A percentile compares a stretch with the other conserved stretches of the same genome.
Evolutionary conservation across 2,797 vertebrate genomes (phyloP).

Genomic region (Danio tinwini): DNA sequence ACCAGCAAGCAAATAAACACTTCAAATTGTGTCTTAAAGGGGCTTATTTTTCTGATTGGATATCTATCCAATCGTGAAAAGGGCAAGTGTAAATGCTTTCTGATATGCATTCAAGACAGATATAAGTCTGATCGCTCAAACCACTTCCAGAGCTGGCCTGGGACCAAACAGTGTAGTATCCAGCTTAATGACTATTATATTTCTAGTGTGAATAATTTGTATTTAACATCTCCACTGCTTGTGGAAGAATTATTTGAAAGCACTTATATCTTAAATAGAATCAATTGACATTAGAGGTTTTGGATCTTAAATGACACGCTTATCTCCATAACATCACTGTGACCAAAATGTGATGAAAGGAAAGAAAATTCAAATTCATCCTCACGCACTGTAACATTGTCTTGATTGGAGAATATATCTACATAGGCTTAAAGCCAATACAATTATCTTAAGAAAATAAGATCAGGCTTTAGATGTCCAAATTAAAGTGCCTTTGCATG

Average conservation of each 20-base stretch:
- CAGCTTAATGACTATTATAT: not conserved
- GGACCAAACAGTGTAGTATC: not conserved
- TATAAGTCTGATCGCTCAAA: too few relatives aligned
- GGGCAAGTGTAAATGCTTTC: too few relatives aligned
- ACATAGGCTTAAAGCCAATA: not conserved
- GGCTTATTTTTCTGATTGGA: too few relatives aligned
- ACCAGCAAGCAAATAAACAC: too few relatives aligned
- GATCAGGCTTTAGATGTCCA: constrained; percentile 16
- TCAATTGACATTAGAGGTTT: not conserved
- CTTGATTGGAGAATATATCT: not conserved
- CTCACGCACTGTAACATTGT: not conserved
- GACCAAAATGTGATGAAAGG: not conserved
- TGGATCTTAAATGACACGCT: not conserved
- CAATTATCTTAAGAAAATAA: constrained; percentile 12
- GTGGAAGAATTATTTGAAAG: not conserved
- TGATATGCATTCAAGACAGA: too few relatives aligned
- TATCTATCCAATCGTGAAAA: too few relatives aligned
- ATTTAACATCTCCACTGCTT: not conserved
- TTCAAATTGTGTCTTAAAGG: too few relatives aligned
- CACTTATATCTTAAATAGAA: constrained; percentile 3
- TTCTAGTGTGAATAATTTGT: not conserved
- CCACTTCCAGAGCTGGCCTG: too few relatives aligned
- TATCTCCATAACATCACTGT: not conserved
- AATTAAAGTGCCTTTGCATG: constrained; percentile 18
- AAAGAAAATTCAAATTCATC: not conserved